A percentile compares a stretch with the other conserved stretches of the same genome.
Evolutionary conservation across 1,140 invertebrate genomes (phyloP).

Genomic region (Triops longicaudatus): DNA sequence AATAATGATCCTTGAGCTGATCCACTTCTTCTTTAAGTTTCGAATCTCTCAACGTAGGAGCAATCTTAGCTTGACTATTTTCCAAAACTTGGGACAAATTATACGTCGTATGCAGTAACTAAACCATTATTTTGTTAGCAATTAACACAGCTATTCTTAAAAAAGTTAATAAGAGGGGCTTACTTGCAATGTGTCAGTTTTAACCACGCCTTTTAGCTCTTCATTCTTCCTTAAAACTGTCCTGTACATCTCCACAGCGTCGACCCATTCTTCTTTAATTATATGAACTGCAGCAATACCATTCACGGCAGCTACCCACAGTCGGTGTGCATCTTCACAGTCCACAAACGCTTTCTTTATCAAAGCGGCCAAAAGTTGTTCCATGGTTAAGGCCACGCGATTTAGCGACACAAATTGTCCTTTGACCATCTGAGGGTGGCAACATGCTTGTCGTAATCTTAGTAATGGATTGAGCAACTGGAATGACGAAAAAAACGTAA

Average conservation of each 20-base stretch:
- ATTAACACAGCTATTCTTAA: background rate
- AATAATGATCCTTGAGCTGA: conserved; percentile 51
- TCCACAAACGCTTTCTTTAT: conserved; percentile 55
- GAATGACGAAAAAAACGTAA: conserved; percentile 28
- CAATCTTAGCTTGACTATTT: conserved; percentile 37
- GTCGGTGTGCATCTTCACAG: conserved; percentile 55
- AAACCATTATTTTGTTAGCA: conserved; percentile 31
- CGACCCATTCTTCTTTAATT: conserved; percentile 45
- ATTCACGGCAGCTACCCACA: conserved; percentile 55
- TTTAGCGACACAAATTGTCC: conserved; percentile 51
- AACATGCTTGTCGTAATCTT: conserved; percentile 60
- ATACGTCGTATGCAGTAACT: conserved; percentile 57
- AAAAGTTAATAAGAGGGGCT: background rate
- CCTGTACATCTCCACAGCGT: conserved; percentile 54
- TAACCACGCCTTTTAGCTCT: conserved; percentile 45
- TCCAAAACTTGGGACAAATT: conserved; percentile 53
- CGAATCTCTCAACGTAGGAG: conserved; percentile 47
- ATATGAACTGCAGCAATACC: conserved; percentile 55
- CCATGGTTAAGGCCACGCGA: conserved; percentile 52
- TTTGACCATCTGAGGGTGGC: conserved; percentile 56
- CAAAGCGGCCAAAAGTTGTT: conserved; percentile 55
- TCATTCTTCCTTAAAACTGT: conserved; percentile 47
- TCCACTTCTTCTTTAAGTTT: conserved; percentile 44
- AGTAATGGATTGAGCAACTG: conserved; percentile 54
- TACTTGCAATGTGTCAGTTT: conserved; percentile 50